Evolutionary conservation across 2,113 vertebrate species (phyloP).

Genomic region (Octodon degus): DNA sequence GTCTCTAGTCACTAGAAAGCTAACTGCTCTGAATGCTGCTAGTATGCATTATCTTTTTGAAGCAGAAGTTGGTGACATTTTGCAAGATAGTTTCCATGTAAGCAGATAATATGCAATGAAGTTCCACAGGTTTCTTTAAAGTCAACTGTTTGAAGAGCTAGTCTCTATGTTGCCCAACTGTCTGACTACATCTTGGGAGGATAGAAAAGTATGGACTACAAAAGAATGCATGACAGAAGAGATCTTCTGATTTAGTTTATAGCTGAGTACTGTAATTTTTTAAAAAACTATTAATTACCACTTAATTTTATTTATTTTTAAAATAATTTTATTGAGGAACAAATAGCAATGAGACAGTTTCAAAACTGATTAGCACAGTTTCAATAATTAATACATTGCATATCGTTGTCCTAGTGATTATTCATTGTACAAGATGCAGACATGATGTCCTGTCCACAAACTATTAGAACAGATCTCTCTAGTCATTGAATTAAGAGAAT

Average conservation of each 20-base stretch:
- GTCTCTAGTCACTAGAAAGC: background rate
- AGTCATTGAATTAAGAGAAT: too few species aligned
- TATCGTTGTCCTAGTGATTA: too few species aligned
- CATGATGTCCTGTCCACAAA: too few species aligned
- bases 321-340: too few species aligned
- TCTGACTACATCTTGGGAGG: background rate
- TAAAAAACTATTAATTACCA: background rate
- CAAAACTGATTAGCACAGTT: too few species aligned
- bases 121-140: background rate
- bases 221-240: background rate
- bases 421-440: too few species aligned
- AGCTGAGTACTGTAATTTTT: background rate
- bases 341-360: too few species aligned
- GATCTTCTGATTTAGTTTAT: background rate
- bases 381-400: too few species aligned
- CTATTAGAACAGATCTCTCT: too few species aligned
- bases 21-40: background rate
- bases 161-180: background rate
- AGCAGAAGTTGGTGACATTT: background rate
- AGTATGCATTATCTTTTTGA: background rate
- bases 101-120: background rate
- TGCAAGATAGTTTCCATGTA: constrained; percentile 13
- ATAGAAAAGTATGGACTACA: constrained; percentile 14
- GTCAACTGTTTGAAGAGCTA: constrained; percentile 31
- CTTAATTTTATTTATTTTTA: background rate